These are phyloP conservation scores for Bombylius major DNA, from an alignment of 2,888 invertebrate genomes.

Conservation along the genomic window DNA sequence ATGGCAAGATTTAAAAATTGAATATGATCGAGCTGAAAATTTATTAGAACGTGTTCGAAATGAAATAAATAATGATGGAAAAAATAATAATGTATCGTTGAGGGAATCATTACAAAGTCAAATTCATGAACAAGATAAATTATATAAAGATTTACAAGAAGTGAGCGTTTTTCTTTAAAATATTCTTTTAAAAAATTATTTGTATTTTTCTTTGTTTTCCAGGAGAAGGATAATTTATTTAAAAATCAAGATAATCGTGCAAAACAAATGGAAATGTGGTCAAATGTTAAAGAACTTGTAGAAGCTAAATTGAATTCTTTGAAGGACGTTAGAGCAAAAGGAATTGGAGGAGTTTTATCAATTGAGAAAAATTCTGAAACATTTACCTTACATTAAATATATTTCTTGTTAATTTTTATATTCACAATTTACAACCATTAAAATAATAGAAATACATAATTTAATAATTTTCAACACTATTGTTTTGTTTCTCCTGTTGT, in stretches of 20 bases:
- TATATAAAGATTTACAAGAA: conserved; percentile 11
- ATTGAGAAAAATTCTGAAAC: conserved; percentile 17
- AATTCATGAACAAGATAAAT: conserved; percentile 15
- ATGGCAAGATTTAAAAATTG: conserved; percentile 15
- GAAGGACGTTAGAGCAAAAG: conserved; percentile 13
- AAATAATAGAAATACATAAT: background rate
- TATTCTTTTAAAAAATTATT: background rate
- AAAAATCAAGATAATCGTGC: conserved; percentile 12
- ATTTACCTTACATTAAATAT: conserved; percentile 16
- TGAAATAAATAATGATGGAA: conserved; percentile 10
- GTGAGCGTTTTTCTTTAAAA: conserved; percentile 6
- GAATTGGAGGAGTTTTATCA: conserved; percentile 16
- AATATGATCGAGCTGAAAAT: conserved; percentile 16
- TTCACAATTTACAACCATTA: background rate
- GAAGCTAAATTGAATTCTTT: conserved; percentile 15
- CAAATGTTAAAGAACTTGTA: conserved; percentile 14
- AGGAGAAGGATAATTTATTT: conserved; percentile 15
- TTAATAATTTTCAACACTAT: background rate
- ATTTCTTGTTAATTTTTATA: background rate
- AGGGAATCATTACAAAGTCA: conserved; percentile 17
- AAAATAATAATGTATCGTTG: conserved; percentile 6
- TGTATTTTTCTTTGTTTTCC: background rate
- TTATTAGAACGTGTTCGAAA: conserved; percentile 15
- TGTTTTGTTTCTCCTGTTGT: background rate
- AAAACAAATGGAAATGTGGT: conserved; percentile 16